phyloP scores from a whole-genome alignment of 2,113 vertebrate species.

The Cinclus cinclus region DNA sequence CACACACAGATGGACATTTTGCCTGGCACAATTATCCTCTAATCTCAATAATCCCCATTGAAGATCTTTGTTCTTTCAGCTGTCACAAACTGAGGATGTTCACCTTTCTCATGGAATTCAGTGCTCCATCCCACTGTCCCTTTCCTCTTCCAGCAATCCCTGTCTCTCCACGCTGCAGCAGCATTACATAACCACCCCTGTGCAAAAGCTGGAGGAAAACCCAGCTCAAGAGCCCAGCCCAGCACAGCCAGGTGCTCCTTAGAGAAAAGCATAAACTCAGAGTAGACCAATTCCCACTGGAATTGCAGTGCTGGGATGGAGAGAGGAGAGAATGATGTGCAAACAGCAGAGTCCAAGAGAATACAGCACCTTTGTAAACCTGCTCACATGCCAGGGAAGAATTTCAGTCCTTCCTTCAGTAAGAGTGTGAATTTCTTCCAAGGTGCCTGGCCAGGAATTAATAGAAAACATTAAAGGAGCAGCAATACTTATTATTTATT shows the following conservation, averaged over 20 bases:
- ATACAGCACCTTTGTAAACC: neutral
- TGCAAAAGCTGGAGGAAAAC: constrained; percentile 40
- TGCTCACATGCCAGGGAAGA: neutral
- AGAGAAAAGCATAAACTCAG: neutral
- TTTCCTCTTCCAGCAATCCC: neutral
- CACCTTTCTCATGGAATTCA: neutral
- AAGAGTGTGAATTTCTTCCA: neutral
- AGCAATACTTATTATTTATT: neutral
- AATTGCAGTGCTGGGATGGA: neutral
- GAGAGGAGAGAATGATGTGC: neutral
- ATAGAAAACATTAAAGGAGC: neutral
- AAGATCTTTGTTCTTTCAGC: neutral
- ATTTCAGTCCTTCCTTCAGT: neutral
- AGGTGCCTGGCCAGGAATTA: neutral
- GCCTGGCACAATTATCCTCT: neutral
- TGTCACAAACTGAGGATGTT: neutral
- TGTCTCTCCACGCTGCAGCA: constrained; percentile 25
- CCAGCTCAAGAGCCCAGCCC: neutral
- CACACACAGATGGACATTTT: neutral
- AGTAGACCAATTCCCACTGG: neutral
- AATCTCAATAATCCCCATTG: neutral
- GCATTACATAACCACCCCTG: constrained; percentile 59
- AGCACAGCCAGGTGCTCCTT: neutral
- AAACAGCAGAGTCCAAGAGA: neutral
- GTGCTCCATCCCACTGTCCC: neutral